A percentile compares a stretch with the other conserved stretches of the same genome.
Conservation (phyloP, 2,113 vertebrate genomes). For the Antennarius striatus region DNA sequence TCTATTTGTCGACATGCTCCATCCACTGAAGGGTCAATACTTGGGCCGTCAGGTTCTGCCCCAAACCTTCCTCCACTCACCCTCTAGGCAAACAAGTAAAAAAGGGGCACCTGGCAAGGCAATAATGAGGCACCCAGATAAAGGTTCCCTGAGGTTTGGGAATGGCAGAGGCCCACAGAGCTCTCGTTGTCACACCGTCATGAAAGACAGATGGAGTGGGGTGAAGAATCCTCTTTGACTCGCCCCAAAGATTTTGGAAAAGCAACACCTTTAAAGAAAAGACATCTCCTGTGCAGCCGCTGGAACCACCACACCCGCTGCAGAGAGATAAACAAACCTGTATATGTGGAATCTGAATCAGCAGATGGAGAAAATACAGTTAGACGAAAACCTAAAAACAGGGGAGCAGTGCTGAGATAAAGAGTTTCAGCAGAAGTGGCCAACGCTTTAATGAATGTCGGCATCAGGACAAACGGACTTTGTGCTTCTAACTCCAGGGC, state of each 20-base stretch:
- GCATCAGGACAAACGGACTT: slow-evolving; percentile 1
- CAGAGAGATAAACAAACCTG: slow-evolving; percentile 30
- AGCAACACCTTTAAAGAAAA: slow-evolving; percentile 45
- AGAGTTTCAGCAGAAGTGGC: not conserved
- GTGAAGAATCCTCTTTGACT: slow-evolving; percentile 10
- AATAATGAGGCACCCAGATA: slow-evolving; percentile 64
- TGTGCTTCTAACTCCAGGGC: too few species aligned
- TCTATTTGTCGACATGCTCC: slow-evolving; percentile 22
- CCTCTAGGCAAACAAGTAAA: slow-evolving; percentile 53
- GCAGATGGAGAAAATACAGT: not conserved
- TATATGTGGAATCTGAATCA: slow-evolving; percentile 25
- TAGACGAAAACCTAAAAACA: slow-evolving; percentile 5
- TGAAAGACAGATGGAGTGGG: slow-evolving; percentile 10
- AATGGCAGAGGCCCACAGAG: slow-evolving; percentile 28
- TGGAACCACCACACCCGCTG: slow-evolving; percentile 5
- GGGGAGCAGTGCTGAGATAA: slow-evolving; percentile 11
- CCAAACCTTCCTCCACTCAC: slow-evolving; percentile 27
- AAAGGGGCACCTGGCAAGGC: slow-evolving; percentile 54
- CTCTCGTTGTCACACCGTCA: slow-evolving; percentile 27
- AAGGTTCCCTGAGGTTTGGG: slow-evolving; percentile 3
- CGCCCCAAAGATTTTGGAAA: slow-evolving; percentile 37
- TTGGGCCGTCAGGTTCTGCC: slow-evolving; percentile 6
- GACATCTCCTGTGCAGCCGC: slow-evolving; percentile 44
- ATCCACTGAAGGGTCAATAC: slow-evolving; percentile 49
- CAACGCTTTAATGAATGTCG: not conserved